phyloP scores from a whole-genome alignment of 2,113 vertebrate genomes.

The Chionomys nivalis region DNA sequence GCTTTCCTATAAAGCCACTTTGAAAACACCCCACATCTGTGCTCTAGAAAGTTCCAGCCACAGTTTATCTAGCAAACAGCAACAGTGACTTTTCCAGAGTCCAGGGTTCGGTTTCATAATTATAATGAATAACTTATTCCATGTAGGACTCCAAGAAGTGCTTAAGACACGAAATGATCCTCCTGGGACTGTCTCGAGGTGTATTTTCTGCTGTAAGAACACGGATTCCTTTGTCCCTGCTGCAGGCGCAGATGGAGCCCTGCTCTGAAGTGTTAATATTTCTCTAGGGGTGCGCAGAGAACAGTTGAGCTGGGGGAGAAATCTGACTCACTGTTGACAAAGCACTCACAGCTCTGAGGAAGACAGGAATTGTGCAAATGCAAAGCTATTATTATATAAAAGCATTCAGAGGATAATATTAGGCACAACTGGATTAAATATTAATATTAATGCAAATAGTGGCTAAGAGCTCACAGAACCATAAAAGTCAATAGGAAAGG shows the following conservation, averaged over 20 bases:
- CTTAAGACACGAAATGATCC: slow-evolving; percentile 1
- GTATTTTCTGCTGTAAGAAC: neutral
- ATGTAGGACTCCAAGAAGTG: neutral
- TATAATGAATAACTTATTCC: neutral
- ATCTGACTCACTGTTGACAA: neutral
- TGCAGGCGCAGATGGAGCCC: neutral
- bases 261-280: slow-evolving; percentile 36
- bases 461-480: slow-evolving; percentile 73
- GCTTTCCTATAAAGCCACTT: neutral
- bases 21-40: neutral
- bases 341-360: slow-evolving; percentile 30
- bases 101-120: neutral
- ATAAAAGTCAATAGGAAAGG: slow-evolving; percentile 66
- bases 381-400: slow-evolving; percentile 70
- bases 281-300: slow-evolving; percentile 42
- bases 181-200: neutral
- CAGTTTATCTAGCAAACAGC: neutral
- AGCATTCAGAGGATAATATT: slow-evolving; percentile 12
- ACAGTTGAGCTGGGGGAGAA: neutral
- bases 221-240: slow-evolving; percentile 35
- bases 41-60: neutral
- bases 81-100: neutral
- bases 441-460: slow-evolving; percentile 76
- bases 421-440: slow-evolving; percentile 73
- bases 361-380: slow-evolving; percentile 33